Evolutionary conservation across 2,888 invertebrate species (phyloP), one percentile per base, ranked within the genome.

Genomic region (Heliconius ethilla): DNA sequence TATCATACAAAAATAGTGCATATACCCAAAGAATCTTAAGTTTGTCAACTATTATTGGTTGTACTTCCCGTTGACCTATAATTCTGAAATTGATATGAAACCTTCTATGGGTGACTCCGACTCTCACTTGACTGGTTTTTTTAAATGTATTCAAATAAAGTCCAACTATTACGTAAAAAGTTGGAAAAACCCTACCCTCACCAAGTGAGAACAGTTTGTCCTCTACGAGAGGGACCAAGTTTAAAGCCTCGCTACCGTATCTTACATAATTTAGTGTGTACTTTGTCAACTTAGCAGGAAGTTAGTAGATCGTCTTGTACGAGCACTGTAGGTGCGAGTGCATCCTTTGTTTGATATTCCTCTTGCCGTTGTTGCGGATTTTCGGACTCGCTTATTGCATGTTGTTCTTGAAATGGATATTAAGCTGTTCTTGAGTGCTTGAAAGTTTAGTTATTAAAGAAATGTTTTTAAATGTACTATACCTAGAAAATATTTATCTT

Each of bases 221-320:
- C 75, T 79, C 62, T 40, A 66, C 51, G 33, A 70, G 70, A 74
- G 80, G 79, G 80, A n/a, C 70, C 45, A 82, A 83, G 79, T 82
- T 82, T 83, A 83, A 83, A 83, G 80, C 79, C 83, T 82, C 80
- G 79, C 75, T 73, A 79, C 73, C 83, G 83, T 82, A 82, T 82
- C 81, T 81, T 81, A 81, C 82, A 83, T 84, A 83, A 83, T 82
- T 83, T 84, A 79, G 78, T 82, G 79, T 82, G 74, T 81, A 81
- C 82, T 82, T 81, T 80, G 80, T 81, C 80, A 82, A 82, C 81
- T 82, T 82, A 77, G 75, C 79, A 29, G 74, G 76, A 69, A 82
- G 81, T 79, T 79, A 63, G 75, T 22, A 73, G 66, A 70, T 79
- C 65, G 79, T 75, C 75, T 78, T 72, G 45, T 77, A 55, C 73